Conservation (phyloP, 1,140 invertebrate species). For the Aphis craccivora region DNA sequence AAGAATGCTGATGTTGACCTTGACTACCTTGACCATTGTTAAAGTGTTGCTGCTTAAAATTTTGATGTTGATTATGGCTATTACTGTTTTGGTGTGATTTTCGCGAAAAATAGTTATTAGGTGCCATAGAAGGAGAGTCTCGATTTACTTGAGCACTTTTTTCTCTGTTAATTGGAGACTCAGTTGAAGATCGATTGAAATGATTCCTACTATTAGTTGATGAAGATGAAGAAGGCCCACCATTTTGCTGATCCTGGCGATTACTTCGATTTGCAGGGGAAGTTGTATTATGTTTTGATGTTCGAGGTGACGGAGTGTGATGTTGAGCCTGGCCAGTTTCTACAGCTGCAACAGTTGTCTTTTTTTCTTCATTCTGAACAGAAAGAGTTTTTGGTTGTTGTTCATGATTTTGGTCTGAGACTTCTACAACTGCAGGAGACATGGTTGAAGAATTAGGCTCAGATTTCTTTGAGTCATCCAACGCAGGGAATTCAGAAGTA, state of each 20-base stretch:
- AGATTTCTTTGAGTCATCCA: neutral
- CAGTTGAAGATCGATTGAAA: neutral
- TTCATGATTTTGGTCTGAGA: neutral
- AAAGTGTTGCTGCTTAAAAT: neutral
- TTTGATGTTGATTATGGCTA: neutral
- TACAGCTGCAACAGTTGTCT: too few species aligned
- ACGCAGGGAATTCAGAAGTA: slow-evolving; percentile 8
- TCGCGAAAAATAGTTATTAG: neutral
- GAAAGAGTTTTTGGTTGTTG: neutral
- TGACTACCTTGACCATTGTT: neutral
- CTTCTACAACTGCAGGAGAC: neutral
- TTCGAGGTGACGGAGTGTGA: neutral
- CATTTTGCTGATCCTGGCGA: neutral
- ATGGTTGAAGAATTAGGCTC: neutral
- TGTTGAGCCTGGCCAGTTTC: neutral
- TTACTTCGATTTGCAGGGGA: neutral
- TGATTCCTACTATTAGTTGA: neutral
- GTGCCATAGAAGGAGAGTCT: neutral
- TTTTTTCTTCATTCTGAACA: neutral
- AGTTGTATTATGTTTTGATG: neutral
- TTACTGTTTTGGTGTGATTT: neutral
- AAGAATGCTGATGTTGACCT: neutral
- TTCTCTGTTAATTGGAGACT: neutral
- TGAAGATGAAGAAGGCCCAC: neutral
- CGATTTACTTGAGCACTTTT: neutral